phyloP scores from a whole-genome alignment of 2,797 vertebrate genomes.

The Fringilla coelebs region DNA sequence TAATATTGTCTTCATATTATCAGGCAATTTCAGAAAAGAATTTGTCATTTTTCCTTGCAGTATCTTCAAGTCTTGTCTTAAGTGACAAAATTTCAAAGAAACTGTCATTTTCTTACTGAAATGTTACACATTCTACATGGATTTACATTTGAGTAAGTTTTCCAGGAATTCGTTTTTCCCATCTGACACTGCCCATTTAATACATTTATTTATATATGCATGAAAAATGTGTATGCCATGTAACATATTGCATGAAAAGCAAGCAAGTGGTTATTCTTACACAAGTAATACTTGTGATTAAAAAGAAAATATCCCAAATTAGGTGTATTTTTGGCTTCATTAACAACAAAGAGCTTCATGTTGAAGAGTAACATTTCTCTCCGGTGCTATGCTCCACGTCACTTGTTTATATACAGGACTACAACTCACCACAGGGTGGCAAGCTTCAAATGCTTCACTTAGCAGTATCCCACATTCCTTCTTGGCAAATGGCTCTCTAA shows the following conservation, averaged over 20 bases:
- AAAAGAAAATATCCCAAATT: not conserved
- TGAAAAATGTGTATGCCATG: rapidly evolving
- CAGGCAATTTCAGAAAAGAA: not conserved
- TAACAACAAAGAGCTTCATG: not conserved
- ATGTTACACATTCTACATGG: not conserved
- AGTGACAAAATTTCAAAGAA: not conserved
- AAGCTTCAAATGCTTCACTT: conserved; percentile 90
- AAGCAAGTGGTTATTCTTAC: not conserved
- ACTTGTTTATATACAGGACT: not conserved
- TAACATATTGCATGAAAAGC: not conserved
- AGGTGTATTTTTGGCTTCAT: not conserved
- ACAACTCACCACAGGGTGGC: conserved; percentile 93
- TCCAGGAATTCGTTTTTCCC: not conserved
- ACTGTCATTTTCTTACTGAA: not conserved
- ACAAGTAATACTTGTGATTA: not conserved
- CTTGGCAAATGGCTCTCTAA: conserved; percentile 93
- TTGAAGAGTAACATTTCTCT: not conserved
- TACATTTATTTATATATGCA: not conserved
- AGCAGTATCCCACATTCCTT: conserved; percentile 88
- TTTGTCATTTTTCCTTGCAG: not conserved
- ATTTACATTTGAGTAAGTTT: not conserved
- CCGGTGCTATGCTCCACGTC: not conserved
- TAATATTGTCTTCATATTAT: not conserved
- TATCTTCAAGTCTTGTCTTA: not conserved
- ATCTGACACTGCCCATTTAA: not conserved